A percentile compares a stretch with the other conserved stretches of the same genome.
phyloP scores from a whole-genome alignment of 2,888 invertebrate species.

The Drosophila atripex region DNA sequence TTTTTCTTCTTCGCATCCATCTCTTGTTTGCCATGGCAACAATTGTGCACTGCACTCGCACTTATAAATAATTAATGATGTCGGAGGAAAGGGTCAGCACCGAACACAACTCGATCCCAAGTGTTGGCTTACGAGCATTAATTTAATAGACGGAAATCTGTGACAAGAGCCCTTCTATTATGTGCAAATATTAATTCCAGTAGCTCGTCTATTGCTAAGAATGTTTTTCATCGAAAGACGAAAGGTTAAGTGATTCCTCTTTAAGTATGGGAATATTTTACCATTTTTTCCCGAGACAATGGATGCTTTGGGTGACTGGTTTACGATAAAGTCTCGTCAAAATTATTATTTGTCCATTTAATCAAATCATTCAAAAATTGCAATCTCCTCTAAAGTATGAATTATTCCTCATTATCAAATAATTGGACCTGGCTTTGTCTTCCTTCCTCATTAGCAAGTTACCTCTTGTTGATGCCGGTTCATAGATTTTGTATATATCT shows the following conservation, averaged over 20 bases:
- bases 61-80: slow-evolving; percentile 61
- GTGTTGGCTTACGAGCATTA: slow-evolving; percentile 38
- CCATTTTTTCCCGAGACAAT: neutral
- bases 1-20: slow-evolving; percentile 9
- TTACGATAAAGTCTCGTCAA: no score
- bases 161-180: slow-evolving; percentile 29
- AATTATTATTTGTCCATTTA: no score
- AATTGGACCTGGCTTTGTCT: neutral
- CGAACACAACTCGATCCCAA: slow-evolving; percentile 19
- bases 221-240: neutral
- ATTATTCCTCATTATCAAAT: neutral
- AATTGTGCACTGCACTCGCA: slow-evolving; percentile 38
- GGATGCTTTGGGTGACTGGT: neutral
- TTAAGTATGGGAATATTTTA: neutral
- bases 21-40: slow-evolving; percentile 40
- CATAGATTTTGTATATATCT: slow-evolving; percentile 21
- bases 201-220: slow-evolving; percentile 8
- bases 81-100: slow-evolving; percentile 6
- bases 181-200: slow-evolving; percentile 36
- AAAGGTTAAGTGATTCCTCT: slow-evolving; percentile 3
- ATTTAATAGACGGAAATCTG: slow-evolving; percentile 59
- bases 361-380: no score
- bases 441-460: slow-evolving; percentile 20
- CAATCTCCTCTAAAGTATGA: no score
- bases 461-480: slow-evolving; percentile 23